Evolutionary conservation across 2,888 invertebrate genomes (phyloP).

Genomic region (Mesochorus sp.): DNA sequence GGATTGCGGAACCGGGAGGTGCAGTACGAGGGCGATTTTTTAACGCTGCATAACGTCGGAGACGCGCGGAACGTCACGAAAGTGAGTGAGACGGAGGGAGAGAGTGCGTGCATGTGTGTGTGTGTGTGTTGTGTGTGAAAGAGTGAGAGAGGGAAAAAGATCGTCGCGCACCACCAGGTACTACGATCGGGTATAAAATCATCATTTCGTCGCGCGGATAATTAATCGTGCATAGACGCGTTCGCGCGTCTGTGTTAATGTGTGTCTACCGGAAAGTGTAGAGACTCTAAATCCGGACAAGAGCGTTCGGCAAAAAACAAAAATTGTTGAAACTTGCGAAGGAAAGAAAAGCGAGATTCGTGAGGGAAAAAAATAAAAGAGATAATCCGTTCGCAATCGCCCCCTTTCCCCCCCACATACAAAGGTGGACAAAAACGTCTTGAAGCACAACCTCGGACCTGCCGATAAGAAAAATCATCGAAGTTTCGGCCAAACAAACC

Average conservation of each 20-base stretch:
- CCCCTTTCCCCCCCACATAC: too few species aligned
- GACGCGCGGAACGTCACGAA: conserved; percentile 48
- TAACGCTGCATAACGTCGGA: conserved; percentile 28
- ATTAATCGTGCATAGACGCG: conserved; percentile 36
- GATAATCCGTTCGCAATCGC: too few species aligned
- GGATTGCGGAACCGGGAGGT: conserved; percentile 56
- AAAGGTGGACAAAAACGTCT: too few species aligned
- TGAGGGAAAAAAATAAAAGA: too few species aligned
- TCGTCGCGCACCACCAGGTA: conserved; percentile 44
- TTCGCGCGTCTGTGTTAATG: background rate
- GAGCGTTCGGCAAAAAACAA: too few species aligned
- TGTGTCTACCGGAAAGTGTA: conserved; percentile 6
- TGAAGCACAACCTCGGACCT: too few species aligned
- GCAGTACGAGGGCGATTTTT: conserved; percentile 39
- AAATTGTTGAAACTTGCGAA: too few species aligned
- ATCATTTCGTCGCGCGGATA: conserved; percentile 19
- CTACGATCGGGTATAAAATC: conserved; percentile 25
- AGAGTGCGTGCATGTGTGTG: background rate
- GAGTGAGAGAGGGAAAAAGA: conserved; percentile 20
- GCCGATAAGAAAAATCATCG: conserved; percentile 8
- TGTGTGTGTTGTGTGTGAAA: background rate
- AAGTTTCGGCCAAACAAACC: background rate
- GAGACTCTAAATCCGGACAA: too few species aligned
- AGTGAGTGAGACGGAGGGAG: conserved; percentile 30
- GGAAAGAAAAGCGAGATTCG: too few species aligned